Conservation (phyloP, 2,113 vertebrate genomes). For the Melospiza melodia region DNA sequence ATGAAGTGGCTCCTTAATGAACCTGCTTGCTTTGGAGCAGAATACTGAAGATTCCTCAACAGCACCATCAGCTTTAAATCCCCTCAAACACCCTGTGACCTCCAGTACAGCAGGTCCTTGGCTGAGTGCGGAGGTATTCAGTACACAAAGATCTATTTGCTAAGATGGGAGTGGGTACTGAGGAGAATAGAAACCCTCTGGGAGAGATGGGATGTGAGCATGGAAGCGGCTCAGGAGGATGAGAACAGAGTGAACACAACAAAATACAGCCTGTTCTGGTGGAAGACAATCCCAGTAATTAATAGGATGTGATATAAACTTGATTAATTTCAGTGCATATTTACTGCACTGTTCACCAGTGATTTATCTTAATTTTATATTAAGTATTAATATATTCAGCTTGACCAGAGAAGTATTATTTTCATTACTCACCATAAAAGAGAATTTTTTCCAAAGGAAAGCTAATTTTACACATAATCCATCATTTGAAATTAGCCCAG, state of each 20-base stretch:
- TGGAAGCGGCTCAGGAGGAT: neutral
- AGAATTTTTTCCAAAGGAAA: constrained; percentile 5
- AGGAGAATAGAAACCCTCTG: neutral
- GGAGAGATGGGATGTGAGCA: neutral
- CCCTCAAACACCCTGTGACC: neutral
- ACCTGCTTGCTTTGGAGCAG: neutral
- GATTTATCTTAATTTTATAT: constrained; percentile 44
- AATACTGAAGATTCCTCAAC: neutral
- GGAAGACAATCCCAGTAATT: neutral
- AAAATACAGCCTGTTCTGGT: neutral
- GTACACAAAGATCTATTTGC: neutral
- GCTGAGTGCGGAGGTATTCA: neutral
- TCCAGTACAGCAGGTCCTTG: neutral
- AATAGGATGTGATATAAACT: neutral
- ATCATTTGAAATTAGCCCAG: constrained; percentile 1
- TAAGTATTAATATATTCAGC: neutral
- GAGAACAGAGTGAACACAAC: neutral
- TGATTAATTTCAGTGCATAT: constrained; percentile 10
- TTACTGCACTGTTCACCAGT: neutral
- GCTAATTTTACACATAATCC: neutral
- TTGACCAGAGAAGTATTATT: neutral
- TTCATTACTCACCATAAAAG: neutral
- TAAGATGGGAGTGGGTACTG: neutral
- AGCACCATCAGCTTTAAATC: neutral
- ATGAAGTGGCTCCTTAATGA: neutral